Base-by-base conservation (phyloP, 1,140 invertebrate species). In the Macrostomum lignano region DNA sequence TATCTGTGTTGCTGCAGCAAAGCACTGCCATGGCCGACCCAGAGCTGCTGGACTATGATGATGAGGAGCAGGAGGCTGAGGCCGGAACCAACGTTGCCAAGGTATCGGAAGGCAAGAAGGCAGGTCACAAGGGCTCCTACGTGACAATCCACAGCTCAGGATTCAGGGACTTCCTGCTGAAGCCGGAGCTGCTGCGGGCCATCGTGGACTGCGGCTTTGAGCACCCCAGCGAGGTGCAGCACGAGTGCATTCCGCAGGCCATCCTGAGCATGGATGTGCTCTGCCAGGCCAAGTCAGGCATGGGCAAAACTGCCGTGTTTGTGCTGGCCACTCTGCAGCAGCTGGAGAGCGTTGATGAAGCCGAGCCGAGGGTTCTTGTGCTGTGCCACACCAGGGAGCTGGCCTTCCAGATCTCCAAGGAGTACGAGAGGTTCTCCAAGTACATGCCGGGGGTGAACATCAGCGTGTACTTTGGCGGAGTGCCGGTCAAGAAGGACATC, bases 221-320 rank as follows among this genome's bases (percentile, higher is more conserved):
- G 55, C 88, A 96, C 73, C 88, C 88, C 33, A 96, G 86, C 13
- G 88, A 91, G 74, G 78, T 36, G 14, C 34, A 36, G 26, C 34
- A 36, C 31, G 24, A 36, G 21, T 36, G 34, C 17, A 36, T 36
- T 29, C 34, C 34, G n/a, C 34, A 36, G 23, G 88, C 88, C 24
- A 91, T 94, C 21, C 65, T 96, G 36, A 84, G 84, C 24, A 94
- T 96, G 82, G 88, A 96, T 58, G 88, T 98, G 45, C 59, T 98
- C 1, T 96, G 86, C 46, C 88, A 98, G 63, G 88, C 88, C 1
- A 98, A 96, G 57, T 98, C 88, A 44, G 88, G 88, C 64, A 98
- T 98, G 88, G 88, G 88, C 7, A 98, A 98, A 63, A 96, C 88
- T 0, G 88, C 88, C 33, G 88, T 98, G 1, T 98, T 96, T 63